Base-by-base conservation (phyloP, 1,140 invertebrate genomes). In the Bombus difficillimus region DNA sequence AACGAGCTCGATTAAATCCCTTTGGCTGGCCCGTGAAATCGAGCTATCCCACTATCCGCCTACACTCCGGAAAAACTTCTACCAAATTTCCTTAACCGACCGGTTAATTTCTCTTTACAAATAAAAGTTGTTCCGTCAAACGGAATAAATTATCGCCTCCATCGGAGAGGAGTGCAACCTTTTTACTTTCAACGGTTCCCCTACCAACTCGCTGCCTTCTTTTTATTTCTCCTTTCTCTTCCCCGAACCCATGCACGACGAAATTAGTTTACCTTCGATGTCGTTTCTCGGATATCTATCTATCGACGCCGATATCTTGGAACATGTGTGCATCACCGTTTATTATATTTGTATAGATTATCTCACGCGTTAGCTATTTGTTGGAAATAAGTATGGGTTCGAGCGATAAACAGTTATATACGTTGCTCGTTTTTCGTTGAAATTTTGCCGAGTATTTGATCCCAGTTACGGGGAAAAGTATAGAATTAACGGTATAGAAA, bases 61-160 rank as follows among this genome's bases (percentile, higher is more conserved):
- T 47, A 15, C 47, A 0, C 15, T 8, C 0, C 47, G 47, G 47
- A 18, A 53, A 53, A 81, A 72, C 71, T 59, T 32, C 4, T 47
- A 12, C 53, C n/a, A 43, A 73, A 73, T 73, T 81, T 62, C 59
- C 59, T n/a, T 28, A 62, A n/a, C 22, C 37, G 34, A 4, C 43
- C 66, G 78, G 34, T 37, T 73, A 73, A 81, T 73, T 41, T 59
- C 69, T 73, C 73, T 59, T 13, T n/a, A 18, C 37, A 59, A 73
- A 69, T 68, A 81, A 81, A 87, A 81, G 77, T 86, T 53, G 47
- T 22, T 81, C 12, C 32, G 62, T 72, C 68, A 64, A 80, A 90
- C 73, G 81, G 81, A 84, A 80, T 73, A 83, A 74, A 75, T 78
- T 53, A 41, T 66, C 71, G 18, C 43, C 32, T 82, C 57, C 32